Conservation (phyloP, 2,888 invertebrate species). For the Drosophila mimetica region DNA sequence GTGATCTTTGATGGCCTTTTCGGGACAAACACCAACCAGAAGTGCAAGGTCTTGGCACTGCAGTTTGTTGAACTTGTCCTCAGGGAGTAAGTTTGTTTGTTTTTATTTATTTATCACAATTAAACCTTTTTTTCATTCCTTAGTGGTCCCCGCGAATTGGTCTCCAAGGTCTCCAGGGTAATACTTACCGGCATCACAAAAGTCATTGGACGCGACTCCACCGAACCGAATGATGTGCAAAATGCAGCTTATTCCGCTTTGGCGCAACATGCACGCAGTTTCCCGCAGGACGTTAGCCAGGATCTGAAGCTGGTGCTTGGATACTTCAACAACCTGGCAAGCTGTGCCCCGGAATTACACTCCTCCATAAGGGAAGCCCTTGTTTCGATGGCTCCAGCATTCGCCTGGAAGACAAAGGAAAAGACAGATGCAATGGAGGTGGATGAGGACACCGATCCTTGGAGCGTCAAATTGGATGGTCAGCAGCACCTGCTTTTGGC, state of each 20-base stretch:
- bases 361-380: constrained; percentile 89
- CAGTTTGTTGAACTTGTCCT: constrained; percentile 93
- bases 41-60: constrained; percentile 92
- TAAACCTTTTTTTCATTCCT: background rate
- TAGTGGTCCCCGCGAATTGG: constrained; percentile 82
- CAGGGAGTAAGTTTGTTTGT: constrained; percentile 87
- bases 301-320: constrained; percentile 86
- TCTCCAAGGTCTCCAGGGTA: constrained; percentile 83
- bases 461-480: constrained; percentile 79
- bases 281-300: constrained; percentile 87
- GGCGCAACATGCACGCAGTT: constrained; percentile 85
- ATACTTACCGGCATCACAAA: constrained; percentile 83
- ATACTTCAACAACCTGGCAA: constrained; percentile 83
- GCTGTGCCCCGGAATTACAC: constrained; percentile 85
- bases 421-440: constrained; percentile 68
- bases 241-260: constrained; percentile 84
- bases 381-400: constrained; percentile 88
- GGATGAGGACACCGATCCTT: constrained; percentile 47
- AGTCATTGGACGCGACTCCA: constrained; percentile 81
- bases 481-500: constrained; percentile 86
- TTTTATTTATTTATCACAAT: too few species aligned
- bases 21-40: constrained; percentile 92
- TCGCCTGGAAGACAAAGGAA: constrained; percentile 84
- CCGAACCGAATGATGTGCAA: constrained; percentile 84
- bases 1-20: constrained; percentile 95